Evolutionary conservation across 1,140 invertebrate species (phyloP).

Genomic region (Ceratitis capitata): DNA sequence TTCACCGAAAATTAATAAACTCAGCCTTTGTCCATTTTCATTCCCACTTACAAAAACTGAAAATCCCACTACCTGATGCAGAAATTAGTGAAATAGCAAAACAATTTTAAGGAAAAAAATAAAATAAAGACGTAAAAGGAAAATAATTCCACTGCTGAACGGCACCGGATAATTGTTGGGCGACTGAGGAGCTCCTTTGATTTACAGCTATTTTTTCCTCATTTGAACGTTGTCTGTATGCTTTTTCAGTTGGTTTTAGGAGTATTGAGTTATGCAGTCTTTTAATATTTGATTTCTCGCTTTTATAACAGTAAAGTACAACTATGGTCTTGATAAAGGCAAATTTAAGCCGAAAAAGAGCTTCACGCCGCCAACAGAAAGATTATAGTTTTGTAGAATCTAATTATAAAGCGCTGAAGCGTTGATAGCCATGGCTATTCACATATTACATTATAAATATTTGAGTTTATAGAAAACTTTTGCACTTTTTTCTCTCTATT

Average conservation of each 20-base stretch:
- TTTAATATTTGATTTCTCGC: background rate
- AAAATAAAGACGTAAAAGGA: too few species aligned
- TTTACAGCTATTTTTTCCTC: too few species aligned
- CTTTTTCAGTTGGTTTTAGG: background rate
- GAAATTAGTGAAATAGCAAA: too few species aligned
- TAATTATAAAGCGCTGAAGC: background rate
- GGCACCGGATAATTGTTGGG: too few species aligned
- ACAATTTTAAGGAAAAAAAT: too few species aligned
- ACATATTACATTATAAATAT: background rate
- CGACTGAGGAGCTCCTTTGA: too few species aligned
- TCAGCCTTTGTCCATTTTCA: background rate
- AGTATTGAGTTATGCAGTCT: background rate
- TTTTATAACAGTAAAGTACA: background rate
- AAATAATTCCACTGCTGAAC: too few species aligned
- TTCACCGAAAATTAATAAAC: background rate
- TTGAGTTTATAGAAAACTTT: background rate
- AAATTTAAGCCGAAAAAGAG: too few species aligned
- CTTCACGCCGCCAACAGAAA: background rate
- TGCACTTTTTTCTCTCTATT: background rate
- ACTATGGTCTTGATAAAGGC: background rate
- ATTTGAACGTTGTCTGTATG: background rate
- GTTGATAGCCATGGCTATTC: background rate
- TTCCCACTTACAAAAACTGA: too few species aligned
- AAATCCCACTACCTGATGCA: too few species aligned
- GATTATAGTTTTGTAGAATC: background rate